Base-by-base conservation (phyloP, 2,888 invertebrate genomes). In the Pantelozetes paolii region DNA sequence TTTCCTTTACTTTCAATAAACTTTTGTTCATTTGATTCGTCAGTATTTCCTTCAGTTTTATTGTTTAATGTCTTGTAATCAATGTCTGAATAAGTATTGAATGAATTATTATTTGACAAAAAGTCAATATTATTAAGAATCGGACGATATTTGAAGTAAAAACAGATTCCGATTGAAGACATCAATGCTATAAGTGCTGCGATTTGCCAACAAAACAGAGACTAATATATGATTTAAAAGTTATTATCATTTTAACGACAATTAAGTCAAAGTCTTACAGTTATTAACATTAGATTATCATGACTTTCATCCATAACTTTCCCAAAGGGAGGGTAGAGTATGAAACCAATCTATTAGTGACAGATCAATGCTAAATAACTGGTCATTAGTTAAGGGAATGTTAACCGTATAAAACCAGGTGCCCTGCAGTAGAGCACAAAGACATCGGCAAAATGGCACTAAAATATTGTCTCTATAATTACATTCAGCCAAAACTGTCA, bases 391-490 rank as follows among this genome's bases (percentile, higher is more conserved):
- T 11, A n/a, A 45, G 15, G 18, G 9, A 28, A 83, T 83, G 0
- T 83, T 85, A 13, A 85, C 82, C 76, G 83, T 83, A 79, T 81
- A 83, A 80, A 85, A 85, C 85, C 85, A 85, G 1, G 83, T 83
- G n/a, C 85, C 85, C 79, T 85, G 85, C 9, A 85, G 79, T n/a
- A 84, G 75, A 0, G 82, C 80, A 73, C 83, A 82, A 76, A 82
- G 84, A 13, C 81, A 77, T 59, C 85, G 77, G 13, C 80, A 77
- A 57, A 85, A 76, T 0, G 83, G 80, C 2, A 82, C 79, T 42
- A 84, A 71, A 9, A 84, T 79, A 74, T 79, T 81, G 72, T 80
- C 77, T 6, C 82, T 80, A 76, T 80, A 81, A 13, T 77, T 78
- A 79, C 82, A 81, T 79, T 85, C 85, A 40, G 82, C 72, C 2